Evolutionary conservation across 2,888 invertebrate species (phyloP).

Genomic region (Stenotaenia linearis): DNA sequence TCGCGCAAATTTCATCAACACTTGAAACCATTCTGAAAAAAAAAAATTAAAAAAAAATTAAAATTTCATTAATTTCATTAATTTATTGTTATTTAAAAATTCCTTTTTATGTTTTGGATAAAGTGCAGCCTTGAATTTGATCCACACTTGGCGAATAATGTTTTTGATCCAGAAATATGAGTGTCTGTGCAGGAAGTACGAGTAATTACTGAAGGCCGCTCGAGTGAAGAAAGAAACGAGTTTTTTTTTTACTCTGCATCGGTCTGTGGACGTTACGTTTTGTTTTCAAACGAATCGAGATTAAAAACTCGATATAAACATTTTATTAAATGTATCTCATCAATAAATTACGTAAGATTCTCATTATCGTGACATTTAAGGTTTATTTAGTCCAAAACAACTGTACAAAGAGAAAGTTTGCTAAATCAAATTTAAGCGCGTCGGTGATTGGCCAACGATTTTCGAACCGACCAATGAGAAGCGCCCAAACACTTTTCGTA

Average conservation of each 20-base stretch:
- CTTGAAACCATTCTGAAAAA: neutral
- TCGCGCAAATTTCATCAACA: neutral
- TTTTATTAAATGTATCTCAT: too few relatives aligned
- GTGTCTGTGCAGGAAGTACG: neutral
- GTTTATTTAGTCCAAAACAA: too few relatives aligned
- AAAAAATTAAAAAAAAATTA: neutral
- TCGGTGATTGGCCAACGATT: neutral
- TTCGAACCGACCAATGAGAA: neutral
- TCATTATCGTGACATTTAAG: too few relatives aligned
- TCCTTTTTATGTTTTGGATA: neutral
- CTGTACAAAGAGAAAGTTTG: too few relatives aligned
- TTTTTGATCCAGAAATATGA: neutral
- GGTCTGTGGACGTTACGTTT: neutral
- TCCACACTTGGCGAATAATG: neutral
- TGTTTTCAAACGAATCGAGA: neutral
- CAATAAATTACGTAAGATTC: too few relatives aligned
- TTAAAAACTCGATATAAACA: too few relatives aligned
- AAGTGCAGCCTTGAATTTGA: neutral
- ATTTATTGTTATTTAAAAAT: neutral
- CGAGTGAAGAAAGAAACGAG: slow-evolving; percentile 4
- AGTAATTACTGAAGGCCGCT: slow-evolving; percentile 24
- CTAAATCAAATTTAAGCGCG: neutral
- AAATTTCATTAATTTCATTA: neutral
- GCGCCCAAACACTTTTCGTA: neutral
- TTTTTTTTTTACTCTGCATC: neutral